Base-by-base conservation (phyloP, 1,140 invertebrate genomes). In the Limonius californicus region DNA sequence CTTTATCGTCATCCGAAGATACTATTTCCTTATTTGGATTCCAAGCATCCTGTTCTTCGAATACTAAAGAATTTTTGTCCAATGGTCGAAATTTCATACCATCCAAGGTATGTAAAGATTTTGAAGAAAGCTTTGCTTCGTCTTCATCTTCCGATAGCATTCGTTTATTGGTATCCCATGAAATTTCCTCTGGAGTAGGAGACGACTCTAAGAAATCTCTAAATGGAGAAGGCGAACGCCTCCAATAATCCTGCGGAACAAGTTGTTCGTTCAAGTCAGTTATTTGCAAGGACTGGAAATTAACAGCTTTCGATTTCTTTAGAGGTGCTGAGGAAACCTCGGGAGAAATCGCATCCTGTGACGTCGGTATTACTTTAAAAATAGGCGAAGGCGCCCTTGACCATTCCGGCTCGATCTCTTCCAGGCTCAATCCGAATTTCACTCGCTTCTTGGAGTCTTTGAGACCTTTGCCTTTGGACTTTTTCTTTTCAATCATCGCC, bases 221-320 rank as follows among this genome's bases (percentile, higher is more conserved):
- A 59, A 65, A 68, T 9, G 63, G 66, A 2, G 66, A 62, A 23
- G 47, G 43, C 11, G 63, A 57, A 0, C 61, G 57, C 47, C 35
- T 59, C 66, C 62, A 65, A 57, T 54, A 65, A 42, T 54, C 27
- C 55, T 42, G 12, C 11, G 21, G 57, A 12, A 67, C 66, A 8
- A 67, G 1, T 62, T 67, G 63, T 9, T 19, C 30, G 27, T 20
- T 55, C 9, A 15, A 19, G 2, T 6, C 14, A 12, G 47, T 27
- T 54, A 43, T 27, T 23, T 56, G 3, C 11, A 39, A 39, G 2
- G 35, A 14, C 2, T 14, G 3, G n/a, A 9, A 2, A 39, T 39
- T 14, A 12, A 2, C 7, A 14, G 35, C n/a, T 39, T 12, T 39
- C n/a, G 35, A 12, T 39, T 39, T 2, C n/a, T 39, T 9, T 27